phyloP scores from a whole-genome alignment of 2,888 invertebrate species.

The Mythimna albipuncta region DNA sequence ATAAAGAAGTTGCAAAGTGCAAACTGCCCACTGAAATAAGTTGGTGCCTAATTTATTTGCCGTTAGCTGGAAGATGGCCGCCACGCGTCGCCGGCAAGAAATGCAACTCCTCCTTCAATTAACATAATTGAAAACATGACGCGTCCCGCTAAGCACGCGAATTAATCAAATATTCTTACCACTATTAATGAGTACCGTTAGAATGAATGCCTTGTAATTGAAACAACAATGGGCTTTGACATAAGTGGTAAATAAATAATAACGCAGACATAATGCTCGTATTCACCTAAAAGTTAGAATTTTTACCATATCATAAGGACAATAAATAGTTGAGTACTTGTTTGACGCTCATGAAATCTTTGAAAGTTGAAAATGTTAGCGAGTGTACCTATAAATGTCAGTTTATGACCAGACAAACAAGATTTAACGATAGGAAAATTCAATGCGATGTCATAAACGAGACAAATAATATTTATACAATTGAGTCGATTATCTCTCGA shows the following conservation, averaged over 20 bases:
- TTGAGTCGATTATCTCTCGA: no score
- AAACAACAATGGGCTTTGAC: constrained; percentile 34
- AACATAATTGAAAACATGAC: constrained; percentile 80
- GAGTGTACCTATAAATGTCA: no score
- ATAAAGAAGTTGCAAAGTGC: constrained; percentile 16
- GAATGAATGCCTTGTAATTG: constrained; percentile 47
- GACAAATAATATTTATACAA: no score
- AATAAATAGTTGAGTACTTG: no score
- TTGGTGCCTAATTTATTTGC: constrained; percentile 62
- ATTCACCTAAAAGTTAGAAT: no score
- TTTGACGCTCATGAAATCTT: no score
- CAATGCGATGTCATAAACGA: no score
- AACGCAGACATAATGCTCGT: no score
- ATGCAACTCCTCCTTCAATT: constrained; percentile 74
- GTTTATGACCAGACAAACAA: no score
- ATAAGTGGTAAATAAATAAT: constrained; percentile 16
- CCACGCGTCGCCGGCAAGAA: constrained; percentile 75
- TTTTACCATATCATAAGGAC: no score
- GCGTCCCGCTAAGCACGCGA: constrained; percentile 63
- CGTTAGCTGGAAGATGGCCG: constrained; percentile 60
- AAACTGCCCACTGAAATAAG: constrained; percentile 45
- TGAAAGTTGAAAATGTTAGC: no score
- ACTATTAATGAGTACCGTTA: constrained; percentile 60
- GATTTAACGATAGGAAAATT: no score
- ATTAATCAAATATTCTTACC: constrained; percentile 63